Evolutionary conservation across 2,797 vertebrate genomes (phyloP).

Genomic region (Hafferia zeledoni): DNA sequence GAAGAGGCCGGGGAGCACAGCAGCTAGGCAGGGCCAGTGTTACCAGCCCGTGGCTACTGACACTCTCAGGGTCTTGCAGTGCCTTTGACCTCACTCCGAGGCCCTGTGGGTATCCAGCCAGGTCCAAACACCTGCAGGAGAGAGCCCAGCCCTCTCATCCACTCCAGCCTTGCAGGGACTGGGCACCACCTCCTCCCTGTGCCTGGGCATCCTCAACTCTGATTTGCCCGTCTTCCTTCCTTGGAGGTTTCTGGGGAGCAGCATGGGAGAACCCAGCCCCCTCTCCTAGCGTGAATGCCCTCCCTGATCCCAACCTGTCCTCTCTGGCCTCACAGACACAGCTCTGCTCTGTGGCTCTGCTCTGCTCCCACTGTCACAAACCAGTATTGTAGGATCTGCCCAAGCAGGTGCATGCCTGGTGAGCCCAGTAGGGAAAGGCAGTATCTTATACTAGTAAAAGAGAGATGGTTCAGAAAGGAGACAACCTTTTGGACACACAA

Average conservation of each 20-base stretch:
- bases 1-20: constrained; percentile 17
- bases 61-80: rapidly evolving
- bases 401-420: rapidly evolving
- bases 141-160: background rate
- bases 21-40: constrained; percentile 2
- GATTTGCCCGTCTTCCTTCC: background rate
- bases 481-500: background rate
- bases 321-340: rapidly evolving
- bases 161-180: background rate
- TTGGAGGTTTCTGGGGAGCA: background rate
- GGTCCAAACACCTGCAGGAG: rapidly evolving
- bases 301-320: rapidly evolving
- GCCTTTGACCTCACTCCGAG: rapidly evolving
- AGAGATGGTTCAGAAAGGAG: background rate
- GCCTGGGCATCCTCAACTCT: background rate
- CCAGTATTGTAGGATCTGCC: background rate
- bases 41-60: rapidly evolving
- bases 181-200: background rate
- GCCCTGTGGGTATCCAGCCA: rapidly evolving
- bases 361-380: background rate
- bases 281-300: too few species aligned
- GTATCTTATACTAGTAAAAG: background rate
- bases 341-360: background rate
- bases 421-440: background rate
- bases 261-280: rapidly evolving